These are phyloP conservation scores for Pseudorasbora parva DNA, from an alignment of 2,113 vertebrate species.

Conservation along the genomic window DNA sequence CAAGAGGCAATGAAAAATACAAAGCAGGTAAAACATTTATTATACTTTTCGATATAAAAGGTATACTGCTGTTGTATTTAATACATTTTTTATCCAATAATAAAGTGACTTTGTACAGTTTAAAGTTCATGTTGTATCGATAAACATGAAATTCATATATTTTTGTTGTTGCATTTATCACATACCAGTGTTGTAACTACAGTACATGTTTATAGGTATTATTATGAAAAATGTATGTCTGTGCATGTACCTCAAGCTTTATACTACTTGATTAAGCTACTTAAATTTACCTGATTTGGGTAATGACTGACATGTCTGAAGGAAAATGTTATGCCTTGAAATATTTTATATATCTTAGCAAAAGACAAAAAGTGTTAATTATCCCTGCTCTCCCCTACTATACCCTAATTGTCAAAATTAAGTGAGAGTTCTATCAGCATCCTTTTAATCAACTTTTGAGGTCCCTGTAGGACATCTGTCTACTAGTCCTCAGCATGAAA, in stretches of 20 bases:
- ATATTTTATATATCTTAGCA: not conserved
- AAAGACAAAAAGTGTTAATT: not conserved
- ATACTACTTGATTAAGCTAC: not conserved
- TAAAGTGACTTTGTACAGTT: no score
- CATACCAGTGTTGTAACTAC: no score
- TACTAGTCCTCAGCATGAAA: conserved; percentile 4
- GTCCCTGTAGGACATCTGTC: conserved; percentile 24
- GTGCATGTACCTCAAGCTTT: not conserved
- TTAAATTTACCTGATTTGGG: not conserved
- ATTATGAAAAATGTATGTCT: no score
- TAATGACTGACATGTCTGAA: not conserved
- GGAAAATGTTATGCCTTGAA: not conserved
- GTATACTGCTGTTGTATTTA: no score
- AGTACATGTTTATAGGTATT: no score
- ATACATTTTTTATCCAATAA: no score
- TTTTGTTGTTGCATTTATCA: no score
- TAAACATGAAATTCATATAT: no score
- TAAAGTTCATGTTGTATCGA: no score
- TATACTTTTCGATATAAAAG: no score
- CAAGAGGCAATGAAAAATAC: no score
- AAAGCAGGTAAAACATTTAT: no score
- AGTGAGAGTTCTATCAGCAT: not conserved
- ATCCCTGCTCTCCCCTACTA: not conserved
- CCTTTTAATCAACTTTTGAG: conserved; percentile 7
- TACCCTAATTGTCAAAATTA: not conserved